Evolutionary conservation across 1,140 invertebrate species (phyloP).

Genomic region (Schlechtendalia chinensis): DNA sequence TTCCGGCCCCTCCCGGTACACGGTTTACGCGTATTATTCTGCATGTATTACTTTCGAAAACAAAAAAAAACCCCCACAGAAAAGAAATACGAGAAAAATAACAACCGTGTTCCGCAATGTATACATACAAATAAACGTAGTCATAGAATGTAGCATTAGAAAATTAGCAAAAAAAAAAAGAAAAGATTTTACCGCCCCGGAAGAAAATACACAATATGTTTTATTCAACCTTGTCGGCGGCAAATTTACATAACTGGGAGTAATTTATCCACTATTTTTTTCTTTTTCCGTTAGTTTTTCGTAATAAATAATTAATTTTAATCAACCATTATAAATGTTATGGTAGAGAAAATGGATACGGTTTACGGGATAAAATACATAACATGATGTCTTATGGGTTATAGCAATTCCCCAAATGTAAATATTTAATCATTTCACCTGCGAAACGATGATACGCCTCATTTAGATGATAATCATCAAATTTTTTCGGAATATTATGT

Average conservation of each 20-base stretch:
- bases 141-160: neutral
- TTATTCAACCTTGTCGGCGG: neutral
- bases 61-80: neutral
- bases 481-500: too few relatives aligned
- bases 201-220: conserved; percentile 11
- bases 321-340: neutral
- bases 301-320: neutral
- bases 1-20: neutral
- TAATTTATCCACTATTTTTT: conserved; percentile 7
- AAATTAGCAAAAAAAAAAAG: neutral
- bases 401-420: too few relatives aligned
- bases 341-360: neutral
- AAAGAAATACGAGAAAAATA: conserved; percentile 16
- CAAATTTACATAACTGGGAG: neutral
- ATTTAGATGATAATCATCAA: too few relatives aligned
- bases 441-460: too few relatives aligned
- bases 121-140: neutral
- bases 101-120: neutral
- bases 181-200: neutral
- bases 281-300: neutral
- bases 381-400: too few relatives aligned
- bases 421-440: too few relatives aligned
- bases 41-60: conserved; percentile 6
- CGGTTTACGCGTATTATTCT: neutral
- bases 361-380: too few relatives aligned